phyloP scores from a whole-genome alignment of 1,140 invertebrate genomes.

The Teleogryllus occipitalis region DNA sequence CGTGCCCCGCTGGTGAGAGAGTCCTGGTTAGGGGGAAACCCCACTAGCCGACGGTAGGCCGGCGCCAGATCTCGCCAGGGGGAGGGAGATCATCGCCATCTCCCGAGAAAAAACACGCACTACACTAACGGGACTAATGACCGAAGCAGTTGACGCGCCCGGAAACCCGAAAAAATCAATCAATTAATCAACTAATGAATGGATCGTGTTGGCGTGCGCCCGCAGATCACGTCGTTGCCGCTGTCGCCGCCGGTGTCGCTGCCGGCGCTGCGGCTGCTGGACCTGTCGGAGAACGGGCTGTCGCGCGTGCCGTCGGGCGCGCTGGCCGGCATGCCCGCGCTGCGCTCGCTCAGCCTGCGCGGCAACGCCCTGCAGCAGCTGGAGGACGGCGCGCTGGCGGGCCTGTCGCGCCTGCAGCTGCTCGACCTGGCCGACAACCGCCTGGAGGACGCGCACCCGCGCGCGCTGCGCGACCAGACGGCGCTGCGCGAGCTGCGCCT shows the following conservation, averaged over 20 bases:
- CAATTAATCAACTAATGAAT: too few species aligned
- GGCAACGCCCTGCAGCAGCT: slow-evolving; percentile 64
- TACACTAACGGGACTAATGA: not conserved
- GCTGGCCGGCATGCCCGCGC: slow-evolving; percentile 55
- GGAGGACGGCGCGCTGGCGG: slow-evolving; percentile 59
- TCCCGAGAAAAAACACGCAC: not conserved
- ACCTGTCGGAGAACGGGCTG: slow-evolving; percentile 68
- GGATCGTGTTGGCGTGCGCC: too few species aligned
- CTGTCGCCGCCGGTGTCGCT: slow-evolving; percentile 52
- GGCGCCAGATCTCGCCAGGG: not conserved
- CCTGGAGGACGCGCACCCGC: slow-evolving; percentile 54
- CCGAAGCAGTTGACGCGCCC: not conserved
- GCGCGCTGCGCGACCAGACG: slow-evolving; percentile 53
- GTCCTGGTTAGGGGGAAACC: too few species aligned
- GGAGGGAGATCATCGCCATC: not conserved
- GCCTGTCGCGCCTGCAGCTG: slow-evolving; percentile 59
- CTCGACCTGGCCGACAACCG: slow-evolving; percentile 71
- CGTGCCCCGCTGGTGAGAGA: too few species aligned
- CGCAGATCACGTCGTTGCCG: slow-evolving; percentile 39
- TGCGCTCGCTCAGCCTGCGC: slow-evolving; percentile 65
- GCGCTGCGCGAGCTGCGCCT: slow-evolving; percentile 60
- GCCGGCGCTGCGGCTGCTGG: slow-evolving; percentile 59
- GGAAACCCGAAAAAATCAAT: too few species aligned
- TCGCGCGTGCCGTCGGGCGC: slow-evolving; percentile 55
- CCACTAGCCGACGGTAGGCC: too few species aligned